phyloP scores from a whole-genome alignment of 1,140 invertebrate genomes.

The Drosophila pandora region DNA sequence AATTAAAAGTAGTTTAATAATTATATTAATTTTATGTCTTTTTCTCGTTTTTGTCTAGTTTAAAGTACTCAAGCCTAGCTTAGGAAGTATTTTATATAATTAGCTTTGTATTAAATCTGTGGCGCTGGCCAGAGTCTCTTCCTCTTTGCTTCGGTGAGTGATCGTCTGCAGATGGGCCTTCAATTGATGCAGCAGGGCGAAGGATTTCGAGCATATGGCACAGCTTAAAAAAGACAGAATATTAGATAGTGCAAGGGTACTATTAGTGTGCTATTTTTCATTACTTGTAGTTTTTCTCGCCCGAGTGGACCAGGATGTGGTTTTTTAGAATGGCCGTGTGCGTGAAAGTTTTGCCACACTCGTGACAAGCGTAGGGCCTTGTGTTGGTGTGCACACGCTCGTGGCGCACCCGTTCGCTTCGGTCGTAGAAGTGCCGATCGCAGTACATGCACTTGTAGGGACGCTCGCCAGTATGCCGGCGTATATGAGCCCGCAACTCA shows the following conservation, averaged over 20 bases:
- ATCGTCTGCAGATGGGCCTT: conserved; percentile 77
- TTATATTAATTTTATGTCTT: background rate
- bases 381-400: conserved; percentile 86
- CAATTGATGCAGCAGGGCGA: conserved; percentile 69
- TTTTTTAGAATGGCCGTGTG: conserved; percentile 83
- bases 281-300: conserved; percentile 72
- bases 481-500: conserved; percentile 72
- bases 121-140: conserved; percentile 24
- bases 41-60: conserved; percentile 4
- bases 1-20: too few relatives aligned
- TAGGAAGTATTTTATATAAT: background rate
- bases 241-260: background rate
- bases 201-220: conserved; percentile 66
- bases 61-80: conserved; percentile 1
- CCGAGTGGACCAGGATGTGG: conserved; percentile 66
- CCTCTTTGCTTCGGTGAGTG: conserved; percentile 61
- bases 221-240: conserved; percentile 46
- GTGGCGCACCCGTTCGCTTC: conserved; percentile 72
- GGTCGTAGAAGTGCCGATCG: conserved; percentile 74
- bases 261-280: background rate
- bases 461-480: conserved; percentile 72
- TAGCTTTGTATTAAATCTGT: conserved; percentile 12
- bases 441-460: conserved; percentile 76
- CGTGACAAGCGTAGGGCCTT: conserved; percentile 85
- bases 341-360: conserved; percentile 86